These are phyloP conservation scores for Buceros bicornis DNA, from an alignment of 2,797 vertebrate species.

Conservation along the genomic window DNA sequence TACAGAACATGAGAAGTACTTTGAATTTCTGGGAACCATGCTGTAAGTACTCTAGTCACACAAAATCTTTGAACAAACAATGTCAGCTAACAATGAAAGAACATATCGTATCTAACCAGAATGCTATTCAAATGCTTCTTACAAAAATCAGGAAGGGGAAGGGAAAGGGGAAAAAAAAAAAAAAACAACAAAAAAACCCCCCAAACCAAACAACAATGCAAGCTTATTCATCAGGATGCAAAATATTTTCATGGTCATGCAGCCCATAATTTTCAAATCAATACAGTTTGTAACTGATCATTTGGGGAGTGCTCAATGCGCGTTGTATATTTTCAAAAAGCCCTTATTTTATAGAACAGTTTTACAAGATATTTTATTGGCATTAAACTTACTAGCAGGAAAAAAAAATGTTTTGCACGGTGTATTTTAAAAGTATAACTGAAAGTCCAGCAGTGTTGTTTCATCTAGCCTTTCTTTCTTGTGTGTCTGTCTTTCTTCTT, in stretches of 20 bases:
- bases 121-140: neutral
- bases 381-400: neutral
- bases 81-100: neutral
- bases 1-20: neutral
- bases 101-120: neutral
- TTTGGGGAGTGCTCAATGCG: neutral
- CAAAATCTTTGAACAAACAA: neutral
- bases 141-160: neutral
- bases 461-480: neutral
- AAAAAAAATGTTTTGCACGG: neutral
- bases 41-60: neutral
- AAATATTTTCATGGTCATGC: neutral
- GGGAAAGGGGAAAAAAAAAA: neutral
- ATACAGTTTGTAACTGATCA: neutral
- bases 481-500: neutral
- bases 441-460: neutral
- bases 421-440: neutral
- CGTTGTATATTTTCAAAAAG: neutral
- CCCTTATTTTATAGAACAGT: neutral
- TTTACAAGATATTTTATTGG: neutral
- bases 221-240: neutral
- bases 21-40: neutral
- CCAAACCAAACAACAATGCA: neutral
- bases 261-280: neutral
- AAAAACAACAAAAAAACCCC: too few species aligned